Base-by-base conservation (phyloP, 2,888 invertebrate genomes). In the Steromphala cineraria region DNA sequence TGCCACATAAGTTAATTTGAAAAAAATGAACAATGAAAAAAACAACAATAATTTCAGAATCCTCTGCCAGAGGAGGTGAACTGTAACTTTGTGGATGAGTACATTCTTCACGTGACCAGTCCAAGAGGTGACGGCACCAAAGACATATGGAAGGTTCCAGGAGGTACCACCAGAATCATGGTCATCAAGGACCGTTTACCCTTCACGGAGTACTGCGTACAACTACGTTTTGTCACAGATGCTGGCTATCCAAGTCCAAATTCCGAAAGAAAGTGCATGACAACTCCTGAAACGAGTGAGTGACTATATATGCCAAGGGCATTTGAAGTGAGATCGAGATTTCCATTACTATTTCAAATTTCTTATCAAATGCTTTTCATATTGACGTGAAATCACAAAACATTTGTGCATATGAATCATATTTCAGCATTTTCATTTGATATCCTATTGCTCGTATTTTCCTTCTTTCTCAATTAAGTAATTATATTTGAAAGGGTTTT, bases 281-380 rank as follows among this genome's bases (percentile, higher is more conserved):
- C 82, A 0, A 89, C 91, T 19, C 89, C 89, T 3, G 86, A 88
- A 75, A 89, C 89, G 81, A 85, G 90, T 90, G 81, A 80, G 88
- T 82, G 10, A 10, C 17, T 3, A 8, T 77, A 24, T 5, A 2
- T 40, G 21, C 10, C 17, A 1, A 8, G 1, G 1, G 46, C 46
- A 46, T 46, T 10, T 36, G 36, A 36, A 36, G 7, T 36, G 7
- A 36, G 36, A 36, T 7, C 36, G 36, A 36, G 4, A 36, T n/a
- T n/a, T n/a, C n/a, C n/a, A n/a, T n/a, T n/a, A n/a, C 2, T 36
- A 36, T 36, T 36, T 36, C 36, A 36, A 36, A 36, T 36, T 36
- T 36, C 36, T 36, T 36, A 7, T 36, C 36, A 36, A 36, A 36
- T 36, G 36, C 36, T 36, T 36, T 36, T 36, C 36, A 36, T 36